Conservation (phyloP, 2,797 vertebrate species). For the Delichon dasypus region DNA sequence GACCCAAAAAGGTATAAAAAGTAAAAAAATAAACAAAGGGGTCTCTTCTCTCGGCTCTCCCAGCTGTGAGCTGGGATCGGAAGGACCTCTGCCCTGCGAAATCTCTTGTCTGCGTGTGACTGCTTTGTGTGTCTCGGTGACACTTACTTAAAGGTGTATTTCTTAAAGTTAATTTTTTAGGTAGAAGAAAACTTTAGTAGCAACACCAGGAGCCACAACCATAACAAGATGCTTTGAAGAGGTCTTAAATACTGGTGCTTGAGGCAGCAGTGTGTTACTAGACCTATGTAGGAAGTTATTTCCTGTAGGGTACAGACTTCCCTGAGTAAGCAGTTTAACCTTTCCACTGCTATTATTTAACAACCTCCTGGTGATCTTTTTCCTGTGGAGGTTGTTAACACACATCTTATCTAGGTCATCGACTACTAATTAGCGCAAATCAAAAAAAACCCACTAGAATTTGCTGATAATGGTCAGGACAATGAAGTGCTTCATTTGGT, state of each 20-base stretch:
- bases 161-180: background rate
- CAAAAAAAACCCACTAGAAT: background rate
- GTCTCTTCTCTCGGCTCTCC: too few relatives aligned
- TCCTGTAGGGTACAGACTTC: background rate
- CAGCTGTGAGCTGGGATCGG: too few relatives aligned
- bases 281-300: background rate
- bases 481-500: background rate
- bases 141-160: background rate
- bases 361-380: background rate
- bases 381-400: background rate
- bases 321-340: background rate
- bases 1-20: too few relatives aligned
- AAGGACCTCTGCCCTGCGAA: too few relatives aligned
- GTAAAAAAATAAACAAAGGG: too few relatives aligned
- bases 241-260: background rate
- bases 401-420: background rate
- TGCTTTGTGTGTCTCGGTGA: too few relatives aligned
- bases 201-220: background rate
- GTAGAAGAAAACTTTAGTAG: background rate
- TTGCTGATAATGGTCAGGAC: background rate
- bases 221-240: background rate
- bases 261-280: background rate
- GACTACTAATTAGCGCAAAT: background rate
- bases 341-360: background rate
- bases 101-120: too few relatives aligned